Evolutionary conservation across 2,888 invertebrate genomes (phyloP).

Genomic region (Hydrotaea diabolus): DNA sequence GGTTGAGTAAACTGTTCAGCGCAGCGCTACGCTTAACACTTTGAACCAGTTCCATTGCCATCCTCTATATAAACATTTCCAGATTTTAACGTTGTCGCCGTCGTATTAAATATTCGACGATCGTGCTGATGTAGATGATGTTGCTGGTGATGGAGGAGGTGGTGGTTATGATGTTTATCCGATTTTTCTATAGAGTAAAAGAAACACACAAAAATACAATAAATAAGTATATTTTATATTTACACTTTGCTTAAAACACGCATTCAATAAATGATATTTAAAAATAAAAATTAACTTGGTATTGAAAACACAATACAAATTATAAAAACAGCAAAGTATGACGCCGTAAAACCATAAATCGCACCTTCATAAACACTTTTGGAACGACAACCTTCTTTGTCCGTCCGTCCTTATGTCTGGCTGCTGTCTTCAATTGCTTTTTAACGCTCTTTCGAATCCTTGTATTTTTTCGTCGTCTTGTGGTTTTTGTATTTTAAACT

Average conservation of each 20-base stretch:
- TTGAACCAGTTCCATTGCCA: constrained; percentile 72
- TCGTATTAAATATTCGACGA: constrained; percentile 73
- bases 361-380: constrained; percentile 57
- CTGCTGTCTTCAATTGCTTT: background rate
- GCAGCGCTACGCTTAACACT: constrained; percentile 72
- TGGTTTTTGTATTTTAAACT: background rate
- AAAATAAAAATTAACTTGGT: constrained; percentile 26
- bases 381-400: background rate
- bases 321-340: background rate
- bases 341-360: constrained; percentile 56
- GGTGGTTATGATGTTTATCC: constrained; percentile 72
- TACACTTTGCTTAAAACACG: background rate
- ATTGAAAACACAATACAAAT: constrained; percentile 35
- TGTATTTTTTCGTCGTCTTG: constrained; percentile 5
- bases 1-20: background rate
- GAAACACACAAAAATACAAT: constrained; percentile 24
- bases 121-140: constrained; percentile 68
- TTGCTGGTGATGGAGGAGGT: background rate
- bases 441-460: background rate
- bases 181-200: constrained; percentile 72
- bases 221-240: background rate
- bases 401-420: constrained; percentile 16
- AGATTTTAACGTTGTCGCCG: constrained; percentile 76
- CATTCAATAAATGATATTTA: background rate
- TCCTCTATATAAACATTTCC: constrained; percentile 80